Percentiles rank a stretch among this genome's conserved stretches.
Evolutionary conservation across 30 jellyfish, hydroid and myxozoan genomes (phyloP).

Genomic region (Catostylus mosaicus): DNA sequence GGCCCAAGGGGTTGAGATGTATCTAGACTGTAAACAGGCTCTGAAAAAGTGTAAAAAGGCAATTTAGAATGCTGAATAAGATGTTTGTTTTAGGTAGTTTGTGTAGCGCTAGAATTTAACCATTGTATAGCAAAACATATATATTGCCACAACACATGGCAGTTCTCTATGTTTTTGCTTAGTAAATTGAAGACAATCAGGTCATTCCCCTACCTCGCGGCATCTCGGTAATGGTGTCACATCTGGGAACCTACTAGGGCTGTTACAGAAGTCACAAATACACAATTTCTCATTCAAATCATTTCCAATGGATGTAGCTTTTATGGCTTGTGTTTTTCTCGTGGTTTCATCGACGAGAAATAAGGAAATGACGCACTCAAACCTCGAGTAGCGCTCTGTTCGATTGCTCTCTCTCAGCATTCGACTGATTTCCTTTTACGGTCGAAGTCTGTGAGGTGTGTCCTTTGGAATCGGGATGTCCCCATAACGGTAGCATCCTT

Average conservation of each 20-base stretch:
- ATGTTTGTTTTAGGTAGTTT: slow-evolving; percentile 15
- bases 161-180: neutral
- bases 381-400: neutral
- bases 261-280: neutral
- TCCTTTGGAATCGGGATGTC: slow-evolving; percentile 22
- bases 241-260: slow-evolving; percentile 4
- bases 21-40: no score
- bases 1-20: neutral
- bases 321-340: neutral
- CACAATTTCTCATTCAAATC: neutral
- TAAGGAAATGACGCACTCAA: neutral
- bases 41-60: no score
- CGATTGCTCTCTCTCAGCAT: neutral
- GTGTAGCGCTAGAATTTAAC: neutral
- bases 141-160: slow-evolving; percentile 1
- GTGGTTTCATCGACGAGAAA: neutral
- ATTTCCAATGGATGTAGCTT: neutral
- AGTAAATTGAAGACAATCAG: neutral
- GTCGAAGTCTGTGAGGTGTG: slow-evolving; percentile 72
- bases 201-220: neutral
- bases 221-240: neutral
- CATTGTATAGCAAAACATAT: neutral
- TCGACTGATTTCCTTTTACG: slow-evolving; percentile 73
- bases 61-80: neutral
- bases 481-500: slow-evolving; percentile 52